Evolutionary conservation across 2,113 vertebrate genomes (phyloP), one percentile per base, ranked within the genome.

Genomic region (Bambusicola thoracicus): DNA sequence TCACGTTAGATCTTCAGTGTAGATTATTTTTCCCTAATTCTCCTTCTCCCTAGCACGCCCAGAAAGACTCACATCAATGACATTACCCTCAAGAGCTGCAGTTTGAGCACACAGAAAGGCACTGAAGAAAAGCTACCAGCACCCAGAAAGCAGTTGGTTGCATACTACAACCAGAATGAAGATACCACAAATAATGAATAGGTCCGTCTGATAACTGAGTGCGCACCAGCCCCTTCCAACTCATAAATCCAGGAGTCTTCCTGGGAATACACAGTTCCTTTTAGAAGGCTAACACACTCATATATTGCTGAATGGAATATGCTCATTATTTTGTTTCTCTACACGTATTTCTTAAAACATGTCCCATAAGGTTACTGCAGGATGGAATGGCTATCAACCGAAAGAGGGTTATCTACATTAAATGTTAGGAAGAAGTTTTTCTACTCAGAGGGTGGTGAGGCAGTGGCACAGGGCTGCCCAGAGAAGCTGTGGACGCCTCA

Each of bases 231-330:
- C 40, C 46, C 70, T 85, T 34, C 34, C 69, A 13, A 77, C 36
- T 51, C 53, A 61, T 2, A 32, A 11, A n/a, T 8, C 36, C 11
- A 32, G 15, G 87, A 72, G 22, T 29, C 68, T 79, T 62, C 27
- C 0, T 1, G 10, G 12, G 61, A 87, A 72, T 55, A 75, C 2
- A 62, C 3, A 21, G 4, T 6, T 69, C 34, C 55, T 63, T 84
- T 36, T 18, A 46, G 22, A 78, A 83, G 27, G 32, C 24, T 11
- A 36, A 55, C 13, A 44, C 11, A 55, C 4, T 9, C 14, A 11
- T 0, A 0, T 49, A 51, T 4, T 29, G 24, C 53, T 41, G 51
- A 81, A 75, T 0, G 0, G 10, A 14, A 4, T 30, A 43, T 15
- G 6, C 32, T 67, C 27, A n/a, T 73, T 69, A 53, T n/a, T 32